Evolutionary conservation across 1,140 invertebrate species (phyloP).

Genomic region (Hyles vespertilio): DNA sequence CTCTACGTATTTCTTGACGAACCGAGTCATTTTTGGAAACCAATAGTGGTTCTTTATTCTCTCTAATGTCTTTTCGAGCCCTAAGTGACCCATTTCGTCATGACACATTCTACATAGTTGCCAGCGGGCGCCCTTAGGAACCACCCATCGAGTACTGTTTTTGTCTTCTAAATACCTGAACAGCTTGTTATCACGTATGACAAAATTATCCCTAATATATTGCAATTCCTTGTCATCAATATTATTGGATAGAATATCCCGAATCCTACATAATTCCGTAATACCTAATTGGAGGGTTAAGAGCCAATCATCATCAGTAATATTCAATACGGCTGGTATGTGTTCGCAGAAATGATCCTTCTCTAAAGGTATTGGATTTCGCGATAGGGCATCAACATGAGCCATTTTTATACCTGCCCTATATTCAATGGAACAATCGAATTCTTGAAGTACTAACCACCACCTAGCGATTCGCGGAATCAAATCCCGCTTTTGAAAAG

Average conservation of each 20-base stretch:
- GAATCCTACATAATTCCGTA: too few relatives aligned
- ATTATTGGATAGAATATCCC: too few relatives aligned
- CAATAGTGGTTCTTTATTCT: constrained; percentile 32
- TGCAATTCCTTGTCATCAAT: too few relatives aligned
- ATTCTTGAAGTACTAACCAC: constrained; percentile 6
- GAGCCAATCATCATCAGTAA: too few relatives aligned
- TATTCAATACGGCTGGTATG: too few relatives aligned
- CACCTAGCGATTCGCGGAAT: neutral
- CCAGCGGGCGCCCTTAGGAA: constrained; percentile 21
- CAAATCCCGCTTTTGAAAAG: constrained; percentile 1
- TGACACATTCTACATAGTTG: constrained; percentile 26
- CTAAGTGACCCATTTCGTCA: constrained; percentile 38
- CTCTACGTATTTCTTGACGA: constrained; percentile 7
- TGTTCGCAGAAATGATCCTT: too few relatives aligned
- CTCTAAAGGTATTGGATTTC: constrained; percentile 14
- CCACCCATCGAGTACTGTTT: constrained; percentile 9
- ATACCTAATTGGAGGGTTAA: too few relatives aligned
- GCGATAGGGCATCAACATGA: constrained; percentile 46
- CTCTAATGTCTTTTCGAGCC: constrained; percentile 30
- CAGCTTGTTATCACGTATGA: too few relatives aligned
- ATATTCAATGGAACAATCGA: constrained; percentile 35
- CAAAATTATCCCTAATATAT: too few relatives aligned
- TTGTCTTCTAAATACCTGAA: constrained; percentile 1
- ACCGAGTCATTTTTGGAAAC: constrained; percentile 25
- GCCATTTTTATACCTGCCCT: constrained; percentile 34